phyloP scores from a whole-genome alignment of 35 echinoderm and acorn worm species.

The Ptychodera flava region DNA sequence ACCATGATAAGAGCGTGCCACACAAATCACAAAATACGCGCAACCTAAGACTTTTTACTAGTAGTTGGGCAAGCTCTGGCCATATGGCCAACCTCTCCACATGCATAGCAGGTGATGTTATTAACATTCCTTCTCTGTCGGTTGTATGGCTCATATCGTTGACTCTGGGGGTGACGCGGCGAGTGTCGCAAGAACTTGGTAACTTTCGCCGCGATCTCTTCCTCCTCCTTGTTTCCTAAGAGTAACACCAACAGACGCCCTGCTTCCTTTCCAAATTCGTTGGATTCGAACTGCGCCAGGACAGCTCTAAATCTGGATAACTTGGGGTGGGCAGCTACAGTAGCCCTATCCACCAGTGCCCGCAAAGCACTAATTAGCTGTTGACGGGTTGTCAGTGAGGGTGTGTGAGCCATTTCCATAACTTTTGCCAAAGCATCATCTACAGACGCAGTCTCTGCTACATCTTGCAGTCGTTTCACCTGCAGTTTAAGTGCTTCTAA shows the following conservation, averaged over 20 bases:
- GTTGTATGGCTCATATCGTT: too few relatives aligned
- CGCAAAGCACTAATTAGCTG: neutral
- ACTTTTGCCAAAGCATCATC: neutral
- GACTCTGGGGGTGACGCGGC: neutral
- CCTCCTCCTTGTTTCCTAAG: neutral
- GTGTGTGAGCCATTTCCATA: neutral
- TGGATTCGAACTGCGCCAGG: neutral
- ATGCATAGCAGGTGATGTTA: neutral
- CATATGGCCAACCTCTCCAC: neutral
- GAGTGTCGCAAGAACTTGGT: neutral
- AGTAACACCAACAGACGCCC: neutral
- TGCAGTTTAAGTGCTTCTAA: too few relatives aligned
- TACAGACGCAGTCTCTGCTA: neutral
- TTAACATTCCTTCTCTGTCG: neutral
- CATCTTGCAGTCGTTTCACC: too few relatives aligned
- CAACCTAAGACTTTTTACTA: neutral
- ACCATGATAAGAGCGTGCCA: too few relatives aligned
- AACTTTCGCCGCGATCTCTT: neutral
- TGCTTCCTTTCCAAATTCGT: neutral
- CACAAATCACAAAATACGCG: neutral
- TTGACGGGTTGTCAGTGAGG: neutral
- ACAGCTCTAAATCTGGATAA: neutral
- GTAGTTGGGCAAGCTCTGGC: neutral
- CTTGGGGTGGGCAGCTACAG: neutral
- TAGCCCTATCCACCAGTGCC: neutral